A percentile compares a stretch with the other conserved stretches of the same genome.
Evolutionary conservation across 1,140 invertebrate species (phyloP).

Genomic region (Cotesia vestalis): DNA sequence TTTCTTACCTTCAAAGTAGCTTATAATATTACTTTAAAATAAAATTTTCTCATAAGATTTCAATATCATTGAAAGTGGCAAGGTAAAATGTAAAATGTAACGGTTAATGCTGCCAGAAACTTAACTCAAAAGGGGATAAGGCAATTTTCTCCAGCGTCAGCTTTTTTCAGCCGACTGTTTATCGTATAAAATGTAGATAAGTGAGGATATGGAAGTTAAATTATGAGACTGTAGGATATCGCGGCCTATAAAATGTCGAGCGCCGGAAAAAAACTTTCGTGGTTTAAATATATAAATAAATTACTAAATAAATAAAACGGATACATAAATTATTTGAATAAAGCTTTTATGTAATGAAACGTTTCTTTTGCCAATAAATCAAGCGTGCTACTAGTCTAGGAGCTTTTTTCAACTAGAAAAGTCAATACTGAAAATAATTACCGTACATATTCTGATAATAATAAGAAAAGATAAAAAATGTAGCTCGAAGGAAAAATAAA

Average conservation of each 20-base stretch:
- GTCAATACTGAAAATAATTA: too few relatives aligned
- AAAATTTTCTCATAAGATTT: not conserved
- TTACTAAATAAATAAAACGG: too few relatives aligned
- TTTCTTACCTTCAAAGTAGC: too few relatives aligned
- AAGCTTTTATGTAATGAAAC: too few relatives aligned
- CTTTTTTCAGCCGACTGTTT: slow-evolving; percentile 3
- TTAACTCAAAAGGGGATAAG: not conserved
- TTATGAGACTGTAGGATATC: slow-evolving; percentile 1
- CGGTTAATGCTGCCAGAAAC: not conserved
- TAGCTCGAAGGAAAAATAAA: not conserved
- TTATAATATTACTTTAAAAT: not conserved
- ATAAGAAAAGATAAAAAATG: too few relatives aligned
- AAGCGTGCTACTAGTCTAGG: too few relatives aligned
- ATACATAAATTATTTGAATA: too few relatives aligned
- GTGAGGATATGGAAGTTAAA: not conserved
- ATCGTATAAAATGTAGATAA: slow-evolving; percentile 11
- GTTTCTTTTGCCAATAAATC: too few relatives aligned
- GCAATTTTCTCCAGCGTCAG: not conserved
- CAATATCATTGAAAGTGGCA: not conserved
- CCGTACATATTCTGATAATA: too few relatives aligned
- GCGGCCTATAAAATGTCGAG: slow-evolving; percentile 3
- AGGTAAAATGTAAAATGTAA: not conserved
- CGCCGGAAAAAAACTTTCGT: not conserved
- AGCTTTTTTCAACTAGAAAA: too few relatives aligned
- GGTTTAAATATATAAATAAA: not conserved